A percentile compares a stretch with the other conserved stretches of the same genome.
phyloP scores from a whole-genome alignment of 2,888 invertebrate genomes.

The Galerucella nymphaeae region DNA sequence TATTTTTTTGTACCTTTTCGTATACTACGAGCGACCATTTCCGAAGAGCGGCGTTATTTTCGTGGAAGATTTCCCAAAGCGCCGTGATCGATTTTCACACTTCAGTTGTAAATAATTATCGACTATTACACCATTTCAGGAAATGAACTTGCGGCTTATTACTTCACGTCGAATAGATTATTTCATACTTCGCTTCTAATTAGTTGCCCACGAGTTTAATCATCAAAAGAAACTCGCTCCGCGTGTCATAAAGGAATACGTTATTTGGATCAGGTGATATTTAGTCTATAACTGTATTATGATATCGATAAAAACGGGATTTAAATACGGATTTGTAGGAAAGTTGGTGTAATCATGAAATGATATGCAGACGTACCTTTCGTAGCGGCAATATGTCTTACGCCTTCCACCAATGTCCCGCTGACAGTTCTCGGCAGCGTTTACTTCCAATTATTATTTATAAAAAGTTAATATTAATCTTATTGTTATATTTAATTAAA shows the following conservation, averaged over 20 bases:
- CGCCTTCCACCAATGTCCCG: no score
- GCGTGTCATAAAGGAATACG: background rate
- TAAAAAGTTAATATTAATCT: no score
- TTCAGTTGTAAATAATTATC: conserved; percentile 18
- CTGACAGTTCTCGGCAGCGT: no score
- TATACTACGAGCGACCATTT: background rate
- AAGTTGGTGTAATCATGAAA: no score
- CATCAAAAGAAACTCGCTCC: background rate
- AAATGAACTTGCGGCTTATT: conserved; percentile 19
- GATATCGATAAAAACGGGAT: no score
- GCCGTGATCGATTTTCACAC: conserved; percentile 18
- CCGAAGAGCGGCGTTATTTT: conserved; percentile 15
- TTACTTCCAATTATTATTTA: no score
- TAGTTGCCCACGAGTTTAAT: background rate
- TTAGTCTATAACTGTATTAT: no score
- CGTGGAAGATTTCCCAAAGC: conserved; percentile 18
- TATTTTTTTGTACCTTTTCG: conserved; percentile 1
- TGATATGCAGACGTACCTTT: no score
- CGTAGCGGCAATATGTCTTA: no score
- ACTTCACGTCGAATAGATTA: conserved; percentile 11
- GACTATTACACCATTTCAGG: conserved; percentile 17
- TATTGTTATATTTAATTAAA: no score
- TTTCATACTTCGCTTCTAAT: background rate
- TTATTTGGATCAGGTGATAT: background rate
- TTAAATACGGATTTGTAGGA: no score